These are phyloP conservation scores for Cariama cristata DNA, from an alignment of 2,113 vertebrate genomes.

Conservation along the genomic window DNA sequence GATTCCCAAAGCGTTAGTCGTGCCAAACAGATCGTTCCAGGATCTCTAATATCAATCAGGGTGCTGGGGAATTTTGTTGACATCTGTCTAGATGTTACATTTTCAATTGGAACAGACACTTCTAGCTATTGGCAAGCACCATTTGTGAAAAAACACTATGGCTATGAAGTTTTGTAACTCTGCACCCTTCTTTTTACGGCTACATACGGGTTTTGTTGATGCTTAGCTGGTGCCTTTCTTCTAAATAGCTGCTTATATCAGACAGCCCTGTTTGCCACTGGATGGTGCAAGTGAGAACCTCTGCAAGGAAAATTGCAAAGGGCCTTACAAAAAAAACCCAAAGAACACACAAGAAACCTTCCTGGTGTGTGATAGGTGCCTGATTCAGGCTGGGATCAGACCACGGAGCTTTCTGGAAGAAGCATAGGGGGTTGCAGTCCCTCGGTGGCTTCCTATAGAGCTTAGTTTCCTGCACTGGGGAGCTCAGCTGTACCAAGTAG, in stretches of 20 bases:
- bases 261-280: not conserved
- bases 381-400: not conserved
- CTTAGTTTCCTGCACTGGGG: not conserved
- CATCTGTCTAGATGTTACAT: not conserved
- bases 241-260: not conserved
- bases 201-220: not conserved
- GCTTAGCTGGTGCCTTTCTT: not conserved
- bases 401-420: not conserved
- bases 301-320: not conserved
- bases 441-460: not conserved
- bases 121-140: not conserved
- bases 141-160: not conserved
- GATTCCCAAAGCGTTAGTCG: not conserved
- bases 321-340: not conserved
- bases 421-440: not conserved
- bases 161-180: not conserved
- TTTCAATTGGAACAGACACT: not conserved
- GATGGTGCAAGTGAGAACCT: slow-evolving; percentile 41
- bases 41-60: not conserved
- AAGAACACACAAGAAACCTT: not conserved
- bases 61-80: not conserved
- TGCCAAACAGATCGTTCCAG: not conserved
- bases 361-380: not conserved
- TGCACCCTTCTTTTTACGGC: not conserved
- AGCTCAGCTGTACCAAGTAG: not conserved